Base-by-base conservation (phyloP, 2,797 vertebrate species). In the Champsocephalus gunnari region DNA sequence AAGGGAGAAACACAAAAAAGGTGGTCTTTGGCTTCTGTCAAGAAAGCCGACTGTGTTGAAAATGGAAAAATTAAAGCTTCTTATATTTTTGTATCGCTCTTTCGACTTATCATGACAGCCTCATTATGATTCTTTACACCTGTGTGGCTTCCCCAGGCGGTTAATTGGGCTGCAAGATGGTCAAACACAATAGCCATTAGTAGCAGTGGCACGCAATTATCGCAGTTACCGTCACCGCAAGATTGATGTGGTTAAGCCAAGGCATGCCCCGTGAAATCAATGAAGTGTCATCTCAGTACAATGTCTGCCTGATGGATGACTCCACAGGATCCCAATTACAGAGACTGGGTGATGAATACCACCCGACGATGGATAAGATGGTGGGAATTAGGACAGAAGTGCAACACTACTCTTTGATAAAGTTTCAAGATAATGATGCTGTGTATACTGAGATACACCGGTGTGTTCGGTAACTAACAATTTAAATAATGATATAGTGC, bases 241-340 rank as follows among this genome's bases (percentile, higher is more conserved):
- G 89, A 94, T 89, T 90, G 92, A 94, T 92, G 87, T 65, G 84
- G 81, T 81, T 82, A 80, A 79, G 82, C 78, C 62, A 74, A 77
- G 80, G 80, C 87, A 79, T 86, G 83, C 89, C 80, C 80, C 66
- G 57, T 84, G 86, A 92, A 93, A 94, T 94, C 93, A 92, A 94
- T 94, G 86, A 85, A 87, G 89, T 91, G 92, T 88, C 93, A 94
- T 94, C 87, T 84, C 67, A 53, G 76, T 45, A 79, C 85, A 89
- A 88, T 54, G 87, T 91, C 83, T 73, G 68, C 3, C 21, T 92
- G 92, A 94, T 88, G 85, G 90, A 94, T 92, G 92, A 86, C 87
- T 88, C 81, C 83, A 86, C 87, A 73, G 78, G 82, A 86, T 86
- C 90, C 86, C 86, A 92, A 94, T 93, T 93, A 91, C 69, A 81